phyloP scores from a whole-genome alignment of 2,113 vertebrate genomes.

The Saccopteryx bilineata region DNA sequence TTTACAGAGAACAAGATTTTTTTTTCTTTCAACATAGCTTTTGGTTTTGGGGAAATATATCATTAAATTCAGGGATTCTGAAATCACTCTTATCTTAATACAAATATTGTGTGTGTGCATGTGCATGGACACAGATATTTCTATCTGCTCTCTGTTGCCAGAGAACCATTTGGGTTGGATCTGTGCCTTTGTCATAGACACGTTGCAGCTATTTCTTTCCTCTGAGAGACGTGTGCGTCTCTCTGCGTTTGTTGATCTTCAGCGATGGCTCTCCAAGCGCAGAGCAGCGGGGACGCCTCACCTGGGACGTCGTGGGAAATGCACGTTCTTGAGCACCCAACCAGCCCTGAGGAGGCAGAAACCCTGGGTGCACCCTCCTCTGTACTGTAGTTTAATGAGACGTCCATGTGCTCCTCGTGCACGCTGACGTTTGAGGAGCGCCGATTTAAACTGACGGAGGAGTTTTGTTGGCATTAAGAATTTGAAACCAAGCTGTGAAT shows the following conservation, averaged over 20 bases:
- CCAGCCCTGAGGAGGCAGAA: neutral
- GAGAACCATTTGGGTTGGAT: neutral
- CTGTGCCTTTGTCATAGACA: neutral
- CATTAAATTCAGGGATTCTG: neutral
- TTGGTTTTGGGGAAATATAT: neutral
- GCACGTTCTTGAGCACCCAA: neutral
- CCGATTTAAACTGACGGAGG: neutral
- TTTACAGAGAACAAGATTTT: slow-evolving; percentile 2
- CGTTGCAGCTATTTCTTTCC: neutral
- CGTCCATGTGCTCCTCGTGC: neutral
- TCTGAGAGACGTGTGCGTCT: neutral
- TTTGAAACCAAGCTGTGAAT: neutral
- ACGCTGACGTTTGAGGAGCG: neutral
- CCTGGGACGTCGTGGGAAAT: neutral
- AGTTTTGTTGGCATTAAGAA: neutral
- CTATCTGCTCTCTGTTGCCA: neutral
- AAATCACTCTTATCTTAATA: neutral
- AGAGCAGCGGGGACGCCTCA: neutral
- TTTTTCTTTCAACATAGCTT: neutral
- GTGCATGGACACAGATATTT: neutral
- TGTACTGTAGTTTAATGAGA: neutral
- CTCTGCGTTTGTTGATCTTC: neutral
- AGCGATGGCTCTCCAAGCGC: neutral
- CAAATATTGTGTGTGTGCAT: neutral
- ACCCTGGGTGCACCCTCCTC: neutral